phyloP scores from a whole-genome alignment of 1,140 invertebrate genomes.

The Gonatopus flavifemur region DNA sequence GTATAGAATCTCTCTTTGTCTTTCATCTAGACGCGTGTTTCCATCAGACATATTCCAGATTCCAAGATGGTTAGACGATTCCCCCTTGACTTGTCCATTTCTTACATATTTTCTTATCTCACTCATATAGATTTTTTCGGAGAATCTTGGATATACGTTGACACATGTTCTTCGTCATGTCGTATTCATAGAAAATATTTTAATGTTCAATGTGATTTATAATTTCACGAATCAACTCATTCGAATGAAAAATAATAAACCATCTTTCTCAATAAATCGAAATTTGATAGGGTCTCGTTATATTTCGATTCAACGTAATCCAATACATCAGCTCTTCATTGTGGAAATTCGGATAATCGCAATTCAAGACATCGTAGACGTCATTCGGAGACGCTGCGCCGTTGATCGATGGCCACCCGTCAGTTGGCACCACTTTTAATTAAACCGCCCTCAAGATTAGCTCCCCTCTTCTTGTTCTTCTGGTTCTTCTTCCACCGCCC shows the following conservation, averaged over 20 bases:
- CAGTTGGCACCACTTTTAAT: constrained; percentile 60
- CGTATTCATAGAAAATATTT: too few species aligned
- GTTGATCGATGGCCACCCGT: constrained; percentile 58
- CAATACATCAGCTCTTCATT: too few species aligned
- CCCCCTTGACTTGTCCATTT: background rate
- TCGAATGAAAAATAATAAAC: too few species aligned
- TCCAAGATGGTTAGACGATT: constrained; percentile 32
- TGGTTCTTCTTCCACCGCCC: too few species aligned
- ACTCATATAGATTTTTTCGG: background rate
- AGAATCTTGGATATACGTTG: too few species aligned
- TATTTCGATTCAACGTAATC: too few species aligned
- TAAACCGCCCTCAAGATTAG: constrained; percentile 59
- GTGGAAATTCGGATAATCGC: too few species aligned
- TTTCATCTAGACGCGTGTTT: constrained; percentile 17
- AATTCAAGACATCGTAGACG: constrained; percentile 34
- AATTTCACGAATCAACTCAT: too few species aligned
- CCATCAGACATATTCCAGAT: constrained; percentile 30
- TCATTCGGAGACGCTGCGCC: constrained; percentile 32
- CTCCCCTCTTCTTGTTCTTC: constrained; percentile 32
- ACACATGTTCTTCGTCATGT: too few species aligned
- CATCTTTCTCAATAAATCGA: too few species aligned
- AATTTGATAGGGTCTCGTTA: too few species aligned
- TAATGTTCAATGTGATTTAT: too few species aligned
- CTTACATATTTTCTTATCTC: background rate
- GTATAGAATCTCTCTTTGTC: constrained; percentile 17